Conservation (phyloP, 2,797 vertebrate genomes). For the Salmo trutta region DNA sequence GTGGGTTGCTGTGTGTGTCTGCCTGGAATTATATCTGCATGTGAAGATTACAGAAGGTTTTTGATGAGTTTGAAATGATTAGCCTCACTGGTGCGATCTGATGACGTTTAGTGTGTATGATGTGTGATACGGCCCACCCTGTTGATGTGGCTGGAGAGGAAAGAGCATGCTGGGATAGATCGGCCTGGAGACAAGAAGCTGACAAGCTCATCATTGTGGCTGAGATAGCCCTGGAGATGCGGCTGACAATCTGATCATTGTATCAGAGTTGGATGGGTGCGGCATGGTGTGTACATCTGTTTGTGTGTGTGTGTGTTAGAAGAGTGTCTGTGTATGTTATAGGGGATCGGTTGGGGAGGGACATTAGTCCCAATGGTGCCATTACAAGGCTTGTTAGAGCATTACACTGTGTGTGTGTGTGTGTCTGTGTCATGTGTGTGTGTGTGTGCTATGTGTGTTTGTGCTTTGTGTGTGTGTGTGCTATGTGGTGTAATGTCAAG, state of each 20-base stretch:
- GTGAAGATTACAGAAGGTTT: constrained; percentile 29
- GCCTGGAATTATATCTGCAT: constrained; percentile 40
- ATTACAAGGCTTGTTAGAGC: constrained; percentile 17
- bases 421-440: too few relatives aligned
- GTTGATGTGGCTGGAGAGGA: constrained; percentile 22
- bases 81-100: constrained; percentile 16
- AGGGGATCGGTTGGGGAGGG: constrained; percentile 10
- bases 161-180: constrained; percentile 27
- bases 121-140: constrained; percentile 5
- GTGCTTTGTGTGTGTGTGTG: constrained; percentile 3
- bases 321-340: background rate
- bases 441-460: background rate
- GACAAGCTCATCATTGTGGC: too few relatives aligned
- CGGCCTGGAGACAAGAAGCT: too few relatives aligned
- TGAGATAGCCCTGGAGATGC: constrained; percentile 32
- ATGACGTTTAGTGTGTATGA: constrained; percentile 5
- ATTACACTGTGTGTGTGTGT: constrained; percentile 19
- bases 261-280: constrained; percentile 11
- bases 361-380: background rate
- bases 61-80: constrained; percentile 34
- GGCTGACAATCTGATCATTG: constrained; percentile 51
- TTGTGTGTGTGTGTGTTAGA: background rate
- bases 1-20: background rate
- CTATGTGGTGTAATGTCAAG: too few relatives aligned
- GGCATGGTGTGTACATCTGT: constrained; percentile 27